phyloP scores from a whole-genome alignment of 2,888 invertebrate genomes.

The Leucophenga maculata region DNA sequence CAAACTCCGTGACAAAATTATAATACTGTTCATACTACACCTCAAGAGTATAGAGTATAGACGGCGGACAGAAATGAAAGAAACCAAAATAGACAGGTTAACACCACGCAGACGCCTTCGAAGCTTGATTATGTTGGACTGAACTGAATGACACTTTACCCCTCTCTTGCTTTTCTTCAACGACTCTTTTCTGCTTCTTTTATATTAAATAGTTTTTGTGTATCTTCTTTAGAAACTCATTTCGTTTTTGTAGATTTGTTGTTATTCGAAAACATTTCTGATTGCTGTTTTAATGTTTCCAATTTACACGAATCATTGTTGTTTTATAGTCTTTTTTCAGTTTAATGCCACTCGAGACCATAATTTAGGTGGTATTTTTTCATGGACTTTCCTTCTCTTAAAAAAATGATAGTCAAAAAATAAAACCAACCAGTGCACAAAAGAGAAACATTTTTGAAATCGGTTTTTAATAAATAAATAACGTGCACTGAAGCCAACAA shows the following conservation, averaged over 20 bases:
- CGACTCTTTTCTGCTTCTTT: neutral
- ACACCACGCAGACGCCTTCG: slow-evolving; percentile 18
- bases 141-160: slow-evolving; percentile 58
- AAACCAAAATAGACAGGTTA: slow-evolving; percentile 17
- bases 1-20: no score
- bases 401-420: slow-evolving; percentile 2
- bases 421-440: neutral
- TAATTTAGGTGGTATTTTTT: slow-evolving; percentile 52
- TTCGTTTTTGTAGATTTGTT: slow-evolving; percentile 23
- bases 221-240: slow-evolving; percentile 21
- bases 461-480: slow-evolving; percentile 10
- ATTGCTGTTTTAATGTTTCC: slow-evolving; percentile 40
- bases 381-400: neutral
- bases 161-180: slow-evolving; percentile 27
- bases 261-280: slow-evolving; percentile 63
- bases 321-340: slow-evolving; percentile 42
- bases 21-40: no score
- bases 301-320: slow-evolving; percentile 65
- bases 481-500: neutral
- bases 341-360: slow-evolving; percentile 50
- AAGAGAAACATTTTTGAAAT: slow-evolving; percentile 14
- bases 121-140: neutral
- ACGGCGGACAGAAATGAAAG: slow-evolving; percentile 29
- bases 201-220: slow-evolving; percentile 3
- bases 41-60: no score